These are phyloP conservation scores for Vulpes vulpes DNA, from an alignment of 2,113 vertebrate species.

Conservation along the genomic window DNA sequence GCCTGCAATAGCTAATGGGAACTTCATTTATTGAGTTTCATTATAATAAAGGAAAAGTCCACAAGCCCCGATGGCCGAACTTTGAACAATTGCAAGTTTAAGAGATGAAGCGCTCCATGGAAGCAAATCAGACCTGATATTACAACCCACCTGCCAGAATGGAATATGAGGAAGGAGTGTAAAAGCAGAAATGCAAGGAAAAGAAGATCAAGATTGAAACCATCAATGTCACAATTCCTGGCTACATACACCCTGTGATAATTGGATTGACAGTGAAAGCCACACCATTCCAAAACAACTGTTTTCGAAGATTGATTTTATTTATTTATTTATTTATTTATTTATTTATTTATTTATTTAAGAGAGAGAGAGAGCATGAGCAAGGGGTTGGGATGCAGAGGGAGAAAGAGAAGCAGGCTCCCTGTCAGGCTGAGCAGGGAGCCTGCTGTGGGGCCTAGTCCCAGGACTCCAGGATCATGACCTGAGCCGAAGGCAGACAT, in stretches of 20 bases:
- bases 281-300: neutral
- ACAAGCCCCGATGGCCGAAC: neutral
- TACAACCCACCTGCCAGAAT: neutral
- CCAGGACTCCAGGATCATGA: neutral
- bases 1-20: constrained; percentile 15
- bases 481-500: neutral
- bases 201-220: neutral
- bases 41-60: neutral
- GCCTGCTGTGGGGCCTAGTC: neutral
- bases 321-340: neutral
- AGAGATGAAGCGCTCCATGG: neutral
- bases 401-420: neutral
- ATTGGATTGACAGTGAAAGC: neutral
- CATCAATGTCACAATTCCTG: neutral
- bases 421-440: neutral
- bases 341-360: neutral
- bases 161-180: neutral
- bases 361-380: neutral
- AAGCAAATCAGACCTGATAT: neutral
- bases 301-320: neutral
- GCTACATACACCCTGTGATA: neutral
- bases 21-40: neutral
- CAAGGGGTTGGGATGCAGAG: neutral
- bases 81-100: neutral
- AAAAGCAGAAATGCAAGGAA: neutral